These are phyloP conservation scores for Carassius gibelio DNA, from an alignment of 2,113 vertebrate species.

Conservation along the genomic window DNA sequence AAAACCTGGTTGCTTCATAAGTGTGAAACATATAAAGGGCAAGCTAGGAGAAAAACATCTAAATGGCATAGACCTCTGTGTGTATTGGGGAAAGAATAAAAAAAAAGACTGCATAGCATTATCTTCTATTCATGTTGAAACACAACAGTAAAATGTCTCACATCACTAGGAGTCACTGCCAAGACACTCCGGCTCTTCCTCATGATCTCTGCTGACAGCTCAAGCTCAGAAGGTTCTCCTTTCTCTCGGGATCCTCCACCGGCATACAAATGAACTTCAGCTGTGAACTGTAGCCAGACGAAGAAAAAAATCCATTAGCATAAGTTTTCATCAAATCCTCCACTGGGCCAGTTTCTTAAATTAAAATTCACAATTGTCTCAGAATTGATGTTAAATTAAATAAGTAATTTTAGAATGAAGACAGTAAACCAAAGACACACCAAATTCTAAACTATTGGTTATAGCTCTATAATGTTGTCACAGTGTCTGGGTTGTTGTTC, in stretches of 20 bases:
- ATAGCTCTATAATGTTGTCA: not conserved
- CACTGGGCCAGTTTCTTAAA: not conserved
- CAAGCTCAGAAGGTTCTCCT: constrained; percentile 16
- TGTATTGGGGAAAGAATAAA: not conserved
- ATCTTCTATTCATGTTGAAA: not conserved
- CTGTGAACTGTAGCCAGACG: constrained; percentile 3
- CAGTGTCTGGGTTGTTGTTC: too few species aligned
- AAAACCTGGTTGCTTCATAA: not conserved
- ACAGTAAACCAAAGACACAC: not conserved
- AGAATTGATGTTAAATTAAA: not conserved
- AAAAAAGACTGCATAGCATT: not conserved
- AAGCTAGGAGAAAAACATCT: not conserved
- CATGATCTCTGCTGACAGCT: constrained; percentile 45
- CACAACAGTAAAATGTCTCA: constrained; percentile 39
- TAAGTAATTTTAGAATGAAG: not conserved
- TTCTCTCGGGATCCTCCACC: not conserved
- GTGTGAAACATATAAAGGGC: not conserved
- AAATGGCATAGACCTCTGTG: not conserved
- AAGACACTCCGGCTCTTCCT: constrained; percentile 57
- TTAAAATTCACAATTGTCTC: not conserved
- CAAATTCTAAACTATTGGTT: not conserved
- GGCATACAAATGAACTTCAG: constrained; percentile 31
- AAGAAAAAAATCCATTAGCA: not conserved
- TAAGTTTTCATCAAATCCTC: constrained; percentile 2
- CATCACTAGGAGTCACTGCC: constrained; percentile 52